These are phyloP conservation scores for Platyura marginata DNA, from an alignment of 1,140 invertebrate genomes.

Conservation along the genomic window DNA sequence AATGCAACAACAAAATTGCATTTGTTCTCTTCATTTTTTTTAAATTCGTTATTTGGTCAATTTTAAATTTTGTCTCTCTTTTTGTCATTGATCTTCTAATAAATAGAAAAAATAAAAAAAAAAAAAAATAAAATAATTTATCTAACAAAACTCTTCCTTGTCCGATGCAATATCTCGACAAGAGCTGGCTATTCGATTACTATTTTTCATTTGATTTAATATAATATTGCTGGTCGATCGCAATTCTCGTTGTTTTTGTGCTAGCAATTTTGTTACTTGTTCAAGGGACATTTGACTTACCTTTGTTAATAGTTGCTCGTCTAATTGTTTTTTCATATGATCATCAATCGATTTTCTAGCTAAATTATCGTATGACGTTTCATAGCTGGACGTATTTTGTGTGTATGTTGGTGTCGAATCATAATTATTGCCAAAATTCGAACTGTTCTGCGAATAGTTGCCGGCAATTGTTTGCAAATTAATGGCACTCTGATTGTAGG, in stretches of 20 bases:
- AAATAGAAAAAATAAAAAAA: neutral
- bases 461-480: slow-evolving; percentile 3
- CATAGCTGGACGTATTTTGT: neutral
- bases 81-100: no score
- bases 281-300: slow-evolving; percentile 3
- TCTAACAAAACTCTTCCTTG: slow-evolving; percentile 1
- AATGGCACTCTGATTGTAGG: slow-evolving; percentile 1
- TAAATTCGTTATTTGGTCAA: no score
- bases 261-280: neutral
- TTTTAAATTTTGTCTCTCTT: no score
- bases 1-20: no score
- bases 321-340: slow-evolving; percentile 3
- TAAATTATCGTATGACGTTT: neutral
- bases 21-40: no score
- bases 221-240: slow-evolving; percentile 2
- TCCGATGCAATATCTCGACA: neutral
- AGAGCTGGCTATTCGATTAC: slow-evolving; percentile 1
- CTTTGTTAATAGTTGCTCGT: slow-evolving; percentile 3
- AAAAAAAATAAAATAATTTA: neutral
- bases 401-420: slow-evolving; percentile 1
- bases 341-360: slow-evolving; percentile 1
- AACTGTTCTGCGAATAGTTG: slow-evolving; percentile 3
- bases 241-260: slow-evolving; percentile 1
- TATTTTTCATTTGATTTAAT: slow-evolving; percentile 3
- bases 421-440: slow-evolving; percentile 2